Conservation (phyloP, 2,888 invertebrate species). For the Blastobasis adustella region DNA sequence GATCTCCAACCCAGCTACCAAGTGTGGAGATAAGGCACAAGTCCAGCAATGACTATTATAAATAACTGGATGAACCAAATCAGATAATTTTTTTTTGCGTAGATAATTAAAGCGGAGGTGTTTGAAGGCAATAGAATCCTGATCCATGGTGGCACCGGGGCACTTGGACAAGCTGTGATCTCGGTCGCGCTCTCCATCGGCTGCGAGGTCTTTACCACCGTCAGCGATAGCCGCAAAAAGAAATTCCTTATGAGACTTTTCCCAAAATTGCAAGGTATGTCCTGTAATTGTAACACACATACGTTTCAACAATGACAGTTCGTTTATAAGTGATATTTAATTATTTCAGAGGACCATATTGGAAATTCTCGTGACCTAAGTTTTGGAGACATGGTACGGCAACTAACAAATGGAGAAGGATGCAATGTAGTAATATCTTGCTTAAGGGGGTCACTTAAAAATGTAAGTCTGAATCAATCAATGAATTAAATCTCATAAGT, state of each 20-base stretch:
- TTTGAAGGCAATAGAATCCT: neutral
- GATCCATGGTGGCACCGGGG: constrained; percentile 13
- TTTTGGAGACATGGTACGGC: constrained; percentile 38
- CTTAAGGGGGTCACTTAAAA: constrained; percentile 30
- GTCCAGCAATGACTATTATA: too few relatives aligned
- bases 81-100: too few relatives aligned
- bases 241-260: constrained; percentile 8
- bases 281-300: too few relatives aligned
- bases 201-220: constrained; percentile 14
- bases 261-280: constrained; percentile 9
- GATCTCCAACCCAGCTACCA: too few relatives aligned
- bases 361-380: constrained; percentile 40
- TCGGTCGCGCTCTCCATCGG: constrained; percentile 7
- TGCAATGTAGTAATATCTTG: constrained; percentile 35
- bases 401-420: constrained; percentile 28
- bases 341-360: constrained; percentile 35
- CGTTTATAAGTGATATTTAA: too few relatives aligned
- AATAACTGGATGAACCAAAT: too few relatives aligned
- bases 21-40: too few relatives aligned
- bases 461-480: constrained; percentile 26
- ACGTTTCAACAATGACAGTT: too few relatives aligned
- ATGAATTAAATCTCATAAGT: too few relatives aligned
- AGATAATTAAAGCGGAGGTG: too few relatives aligned
- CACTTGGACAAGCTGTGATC: constrained; percentile 16
- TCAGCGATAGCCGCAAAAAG: constrained; percentile 12